Percentiles rank a stretch among this genome's conserved stretches.
Evolutionary conservation across 2,797 vertebrate species (phyloP).

Genomic region (Aphelocoma californica): DNA sequence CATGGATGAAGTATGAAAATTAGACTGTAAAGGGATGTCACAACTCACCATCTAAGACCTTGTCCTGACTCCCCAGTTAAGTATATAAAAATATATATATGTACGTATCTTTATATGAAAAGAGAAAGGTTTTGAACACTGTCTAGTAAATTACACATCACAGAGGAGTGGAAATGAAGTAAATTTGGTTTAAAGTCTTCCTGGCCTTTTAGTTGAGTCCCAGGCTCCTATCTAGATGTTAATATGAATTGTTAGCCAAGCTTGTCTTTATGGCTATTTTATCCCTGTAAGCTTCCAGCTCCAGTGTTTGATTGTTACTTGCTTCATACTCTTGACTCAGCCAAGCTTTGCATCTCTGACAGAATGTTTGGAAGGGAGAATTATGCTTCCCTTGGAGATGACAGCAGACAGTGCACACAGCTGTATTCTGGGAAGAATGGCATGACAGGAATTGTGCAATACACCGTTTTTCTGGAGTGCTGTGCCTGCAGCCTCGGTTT

Average conservation of each 20-base stretch:
- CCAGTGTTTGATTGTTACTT: neutral
- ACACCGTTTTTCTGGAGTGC: neutral
- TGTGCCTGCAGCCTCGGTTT: neutral
- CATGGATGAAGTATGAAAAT: constrained; percentile 62
- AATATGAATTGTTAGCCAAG: neutral
- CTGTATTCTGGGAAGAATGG: neutral
- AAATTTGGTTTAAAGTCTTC: neutral
- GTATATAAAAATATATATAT: constrained; percentile 33
- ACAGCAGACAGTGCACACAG: neutral
- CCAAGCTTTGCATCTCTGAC: neutral
- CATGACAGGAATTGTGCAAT: neutral
- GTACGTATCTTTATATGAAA: neutral
- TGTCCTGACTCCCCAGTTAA: constrained; percentile 65
- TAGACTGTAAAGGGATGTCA: constrained; percentile 64
- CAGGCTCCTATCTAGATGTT: neutral
- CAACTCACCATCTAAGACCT: constrained; percentile 54
- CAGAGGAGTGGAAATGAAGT: neutral
- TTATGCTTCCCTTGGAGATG: neutral
- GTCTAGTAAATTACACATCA: neutral
- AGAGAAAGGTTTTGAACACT: neutral
- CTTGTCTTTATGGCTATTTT: neutral
- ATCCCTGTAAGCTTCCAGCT: neutral
- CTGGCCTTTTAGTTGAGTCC: neutral
- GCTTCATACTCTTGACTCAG: neutral
- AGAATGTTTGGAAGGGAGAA: neutral